Evolutionary conservation across 2,113 vertebrate species (phyloP).

Genomic region (Cepphus grylle): DNA sequence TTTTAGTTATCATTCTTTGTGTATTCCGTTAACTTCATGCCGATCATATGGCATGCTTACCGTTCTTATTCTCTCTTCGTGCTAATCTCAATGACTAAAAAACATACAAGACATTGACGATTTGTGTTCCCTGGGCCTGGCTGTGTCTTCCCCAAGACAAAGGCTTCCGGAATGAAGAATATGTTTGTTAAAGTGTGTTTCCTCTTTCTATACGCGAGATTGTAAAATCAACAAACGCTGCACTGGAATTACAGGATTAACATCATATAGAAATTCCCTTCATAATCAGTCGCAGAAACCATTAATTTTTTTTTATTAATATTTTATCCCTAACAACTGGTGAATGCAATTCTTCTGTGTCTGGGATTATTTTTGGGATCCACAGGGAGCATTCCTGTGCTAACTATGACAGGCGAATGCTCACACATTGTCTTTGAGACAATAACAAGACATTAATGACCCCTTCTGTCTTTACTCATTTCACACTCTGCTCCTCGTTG

Average conservation of each 20-base stretch:
- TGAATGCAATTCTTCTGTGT: not conserved
- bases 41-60: not conserved
- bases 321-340: not conserved
- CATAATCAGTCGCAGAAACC: not conserved
- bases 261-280: not conserved
- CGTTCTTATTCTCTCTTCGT: not conserved
- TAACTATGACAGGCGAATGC: not conserved
- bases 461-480: not conserved
- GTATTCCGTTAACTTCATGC: not conserved
- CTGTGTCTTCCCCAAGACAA: not conserved
- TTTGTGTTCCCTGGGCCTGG: not conserved
- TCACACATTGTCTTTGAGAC: not conserved
- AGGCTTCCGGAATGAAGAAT: not conserved
- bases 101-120: not conserved
- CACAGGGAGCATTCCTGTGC: not conserved
- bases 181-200: not conserved
- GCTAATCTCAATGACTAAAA: not conserved
- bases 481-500: not conserved
- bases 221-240: not conserved
- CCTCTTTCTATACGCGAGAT: not conserved
- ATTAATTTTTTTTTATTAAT: not conserved
- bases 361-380: not conserved
- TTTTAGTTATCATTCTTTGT: not conserved
- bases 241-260: not conserved
- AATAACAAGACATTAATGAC: not conserved